Evolutionary conservation across 2,888 invertebrate genomes (phyloP).

Genomic region (Sphaerophoria rueppellii): DNA sequence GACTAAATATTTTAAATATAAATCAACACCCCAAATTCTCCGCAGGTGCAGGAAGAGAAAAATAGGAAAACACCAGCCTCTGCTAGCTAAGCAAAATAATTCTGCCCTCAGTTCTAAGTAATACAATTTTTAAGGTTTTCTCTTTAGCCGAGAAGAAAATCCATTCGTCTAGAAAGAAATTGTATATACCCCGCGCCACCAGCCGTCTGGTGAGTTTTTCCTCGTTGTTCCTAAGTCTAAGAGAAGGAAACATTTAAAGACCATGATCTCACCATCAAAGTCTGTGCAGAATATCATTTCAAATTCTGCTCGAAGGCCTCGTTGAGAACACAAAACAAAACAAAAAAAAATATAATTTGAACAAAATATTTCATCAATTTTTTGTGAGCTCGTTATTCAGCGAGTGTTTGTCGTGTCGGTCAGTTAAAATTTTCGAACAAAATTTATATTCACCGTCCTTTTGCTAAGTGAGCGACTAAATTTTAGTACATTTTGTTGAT

Average conservation of each 20-base stretch:
- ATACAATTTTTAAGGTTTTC: conserved; percentile 25
- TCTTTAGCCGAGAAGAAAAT: conserved; percentile 45
- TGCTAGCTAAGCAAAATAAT: conserved; percentile 12
- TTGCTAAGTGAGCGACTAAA: conserved; percentile 33
- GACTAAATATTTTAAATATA: not conserved
- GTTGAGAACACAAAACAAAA: conserved; percentile 36
- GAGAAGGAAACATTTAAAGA: conserved; percentile 68
- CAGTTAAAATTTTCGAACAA: conserved; percentile 32
- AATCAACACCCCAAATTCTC: not conserved
- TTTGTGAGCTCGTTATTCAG: conserved; percentile 26
- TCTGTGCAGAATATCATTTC: conserved; percentile 59
- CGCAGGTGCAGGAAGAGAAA: conserved; percentile 55
- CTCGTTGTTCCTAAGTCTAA: conserved; percentile 13
- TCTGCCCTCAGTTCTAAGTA: conserved; percentile 14
- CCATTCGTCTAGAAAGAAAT: conserved; percentile 16
- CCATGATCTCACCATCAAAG: conserved; percentile 70
- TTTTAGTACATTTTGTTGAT: conserved; percentile 63
- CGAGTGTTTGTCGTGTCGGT: conserved; percentile 45
- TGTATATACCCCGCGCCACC: not conserved
- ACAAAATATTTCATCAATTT: conserved; percentile 58
- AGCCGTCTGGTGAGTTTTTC: conserved; percentile 59
- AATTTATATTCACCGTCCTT: conserved; percentile 3
- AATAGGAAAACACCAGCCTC: conserved; percentile 13
- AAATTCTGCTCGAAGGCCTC: conserved; percentile 59
- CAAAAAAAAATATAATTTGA: conserved; percentile 10